Evolutionary conservation across 2,888 invertebrate species (phyloP).

Genomic region (Ophonus ardosiacus): DNA sequence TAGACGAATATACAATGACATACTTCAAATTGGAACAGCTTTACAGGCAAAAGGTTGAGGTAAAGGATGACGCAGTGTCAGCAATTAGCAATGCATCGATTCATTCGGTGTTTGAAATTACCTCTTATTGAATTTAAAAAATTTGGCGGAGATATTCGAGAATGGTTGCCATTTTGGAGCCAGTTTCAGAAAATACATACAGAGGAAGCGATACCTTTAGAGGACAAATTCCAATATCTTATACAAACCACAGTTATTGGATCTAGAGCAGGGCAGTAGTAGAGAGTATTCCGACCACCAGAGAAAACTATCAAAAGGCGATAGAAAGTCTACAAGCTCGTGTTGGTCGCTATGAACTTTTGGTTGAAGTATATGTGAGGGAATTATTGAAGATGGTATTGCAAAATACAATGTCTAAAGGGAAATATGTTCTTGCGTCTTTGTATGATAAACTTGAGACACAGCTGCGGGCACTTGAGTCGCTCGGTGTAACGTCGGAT

Average conservation of each 20-base stretch:
- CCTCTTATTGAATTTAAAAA: slow-evolving; percentile 65
- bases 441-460: not conserved
- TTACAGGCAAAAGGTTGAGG: too few relatives aligned
- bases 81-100: too few relatives aligned
- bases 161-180: slow-evolving; percentile 68
- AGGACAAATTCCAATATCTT: too few relatives aligned
- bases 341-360: slow-evolving; percentile 32
- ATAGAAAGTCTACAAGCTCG: slow-evolving; percentile 45
- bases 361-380: slow-evolving; percentile 14
- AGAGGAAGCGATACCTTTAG: slow-evolving; percentile 65
- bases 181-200: slow-evolving; percentile 67
- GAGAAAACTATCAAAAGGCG: slow-evolving; percentile 48
- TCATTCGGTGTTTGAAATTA: too few relatives aligned
- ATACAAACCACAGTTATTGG: slow-evolving; percentile 65
- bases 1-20: too few relatives aligned
- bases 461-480: not conserved
- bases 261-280: slow-evolving; percentile 56
- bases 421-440: not conserved
- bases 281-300: slow-evolving; percentile 2
- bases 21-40: too few relatives aligned
- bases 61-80: too few relatives aligned
- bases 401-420: slow-evolving; percentile 4
- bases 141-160: slow-evolving; percentile 66
- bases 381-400: not conserved
- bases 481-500: not conserved